Evolutionary conservation across 2,888 invertebrate genomes (phyloP).

Genomic region (Acanthosepion lycidas): DNA sequence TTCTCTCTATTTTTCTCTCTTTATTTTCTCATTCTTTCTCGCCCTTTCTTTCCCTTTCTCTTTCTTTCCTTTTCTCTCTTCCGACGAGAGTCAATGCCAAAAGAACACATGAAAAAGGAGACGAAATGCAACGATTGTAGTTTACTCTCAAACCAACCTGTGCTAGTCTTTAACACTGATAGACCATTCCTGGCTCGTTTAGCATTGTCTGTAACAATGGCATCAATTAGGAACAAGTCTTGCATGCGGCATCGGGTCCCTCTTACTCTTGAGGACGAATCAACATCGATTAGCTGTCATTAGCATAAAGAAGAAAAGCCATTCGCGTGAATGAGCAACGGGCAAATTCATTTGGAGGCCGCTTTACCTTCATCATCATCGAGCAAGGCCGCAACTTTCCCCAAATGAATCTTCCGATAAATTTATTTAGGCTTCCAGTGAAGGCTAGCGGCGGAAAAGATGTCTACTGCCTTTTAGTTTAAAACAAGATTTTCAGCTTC

Average conservation of each 20-base stretch:
- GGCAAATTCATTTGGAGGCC: not conserved
- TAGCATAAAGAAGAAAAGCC: not conserved
- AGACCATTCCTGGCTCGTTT: not conserved
- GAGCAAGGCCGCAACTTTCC: not conserved
- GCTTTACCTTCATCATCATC: not conserved
- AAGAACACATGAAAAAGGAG: not conserved
- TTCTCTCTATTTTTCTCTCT: too few species aligned
- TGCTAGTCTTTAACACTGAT: not conserved
- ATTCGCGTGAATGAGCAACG: not conserved
- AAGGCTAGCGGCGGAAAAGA: not conserved
- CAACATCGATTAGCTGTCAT: not conserved
- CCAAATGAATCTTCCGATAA: not conserved
- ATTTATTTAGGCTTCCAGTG: not conserved
- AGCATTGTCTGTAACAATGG: not conserved
- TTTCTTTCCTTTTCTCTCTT: not conserved
- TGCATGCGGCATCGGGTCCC: not conserved
- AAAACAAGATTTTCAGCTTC: not conserved
- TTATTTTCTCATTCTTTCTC: not conserved
- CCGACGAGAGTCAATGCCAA: not conserved
- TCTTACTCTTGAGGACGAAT: not conserved
- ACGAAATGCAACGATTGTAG: not conserved
- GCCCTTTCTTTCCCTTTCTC: not conserved
- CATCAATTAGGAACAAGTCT: constrained; percentile 33
- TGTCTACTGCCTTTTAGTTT: not conserved
- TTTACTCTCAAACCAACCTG: not conserved